phyloP scores from a whole-genome alignment of 2,888 invertebrate species.

The Dynastes tityus region DNA sequence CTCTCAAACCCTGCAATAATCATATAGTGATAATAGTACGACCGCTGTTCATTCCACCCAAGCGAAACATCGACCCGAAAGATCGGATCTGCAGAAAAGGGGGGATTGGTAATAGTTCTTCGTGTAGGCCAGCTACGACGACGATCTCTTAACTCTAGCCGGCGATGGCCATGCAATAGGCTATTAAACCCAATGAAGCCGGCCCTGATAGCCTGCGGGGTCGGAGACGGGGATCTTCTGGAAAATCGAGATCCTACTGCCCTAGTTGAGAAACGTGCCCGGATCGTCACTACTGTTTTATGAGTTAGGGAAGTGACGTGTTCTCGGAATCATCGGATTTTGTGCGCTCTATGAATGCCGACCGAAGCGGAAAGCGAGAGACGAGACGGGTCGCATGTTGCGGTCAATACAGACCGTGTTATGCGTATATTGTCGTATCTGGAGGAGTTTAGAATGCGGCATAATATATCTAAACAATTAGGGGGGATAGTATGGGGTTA shows the following conservation, averaged over 20 bases:
- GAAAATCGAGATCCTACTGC: constrained; percentile 54
- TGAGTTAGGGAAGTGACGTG: constrained; percentile 64
- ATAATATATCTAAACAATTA: constrained; percentile 16
- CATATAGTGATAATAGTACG: constrained; percentile 52
- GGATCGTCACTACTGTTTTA: constrained; percentile 65
- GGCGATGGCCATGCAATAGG: constrained; percentile 64
- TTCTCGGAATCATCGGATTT: constrained; percentile 60
- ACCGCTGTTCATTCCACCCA: constrained; percentile 48
- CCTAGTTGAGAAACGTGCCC: constrained; percentile 60
- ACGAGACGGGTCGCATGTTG: background rate
- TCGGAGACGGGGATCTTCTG: constrained; percentile 48
- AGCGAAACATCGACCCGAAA: constrained; percentile 30
- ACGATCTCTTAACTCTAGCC: constrained; percentile 64
- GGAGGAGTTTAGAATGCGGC: background rate
- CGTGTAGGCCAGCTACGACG: constrained; percentile 61
- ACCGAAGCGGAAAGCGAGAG: background rate
- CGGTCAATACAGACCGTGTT: constrained; percentile 15
- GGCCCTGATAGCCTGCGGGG: constrained; percentile 57
- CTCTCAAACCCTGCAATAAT: constrained; percentile 20
- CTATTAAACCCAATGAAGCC: constrained; percentile 65
- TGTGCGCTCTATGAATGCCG: constrained; percentile 33
- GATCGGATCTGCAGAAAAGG: constrained; percentile 47
- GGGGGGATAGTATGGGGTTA: background rate
- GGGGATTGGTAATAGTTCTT: constrained; percentile 62
- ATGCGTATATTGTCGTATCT: constrained; percentile 24